Evolutionary conservation across 2,888 invertebrate genomes (phyloP).

Genomic region (Seladonia tumulorum): DNA sequence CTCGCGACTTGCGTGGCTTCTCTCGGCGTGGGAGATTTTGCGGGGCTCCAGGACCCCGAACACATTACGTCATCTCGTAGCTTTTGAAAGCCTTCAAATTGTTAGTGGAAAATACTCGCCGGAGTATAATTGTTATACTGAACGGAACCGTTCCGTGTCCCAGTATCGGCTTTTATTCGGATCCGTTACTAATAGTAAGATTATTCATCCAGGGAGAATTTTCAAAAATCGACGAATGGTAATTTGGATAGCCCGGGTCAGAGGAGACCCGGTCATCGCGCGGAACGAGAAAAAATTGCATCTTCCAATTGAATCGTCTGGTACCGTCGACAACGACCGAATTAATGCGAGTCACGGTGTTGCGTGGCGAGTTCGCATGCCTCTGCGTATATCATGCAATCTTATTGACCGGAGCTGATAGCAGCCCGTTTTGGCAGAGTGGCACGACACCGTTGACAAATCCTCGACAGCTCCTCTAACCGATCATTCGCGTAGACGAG

Average conservation of each 20-base stretch:
- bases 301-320: not conserved
- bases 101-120: too few species aligned
- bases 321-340: constrained; percentile 18
- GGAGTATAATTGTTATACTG: too few species aligned
- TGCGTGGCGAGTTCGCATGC: constrained; percentile 53
- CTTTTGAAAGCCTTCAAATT: too few species aligned
- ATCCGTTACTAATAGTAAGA: too few species aligned
- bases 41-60: not conserved
- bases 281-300: not conserved
- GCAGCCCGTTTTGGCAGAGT: constrained; percentile 36
- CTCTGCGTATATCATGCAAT: constrained; percentile 47
- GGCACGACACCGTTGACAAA: not conserved
- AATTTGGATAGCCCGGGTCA: too few species aligned
- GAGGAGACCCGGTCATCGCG: not conserved
- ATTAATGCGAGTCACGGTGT: constrained; percentile 30
- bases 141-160: too few species aligned
- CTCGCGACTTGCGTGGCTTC: not conserved
- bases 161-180: too few species aligned
- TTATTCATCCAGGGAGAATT: too few species aligned
- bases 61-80: too few species aligned
- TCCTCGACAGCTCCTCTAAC: not conserved
- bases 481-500: not conserved
- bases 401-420: constrained; percentile 56
- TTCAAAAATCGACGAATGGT: too few species aligned
- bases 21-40: not conserved